A percentile compares a stretch with the other conserved stretches of the same genome.
phyloP scores from a whole-genome alignment of 1,140 invertebrate species.

The Heterodera carotae region DNA sequence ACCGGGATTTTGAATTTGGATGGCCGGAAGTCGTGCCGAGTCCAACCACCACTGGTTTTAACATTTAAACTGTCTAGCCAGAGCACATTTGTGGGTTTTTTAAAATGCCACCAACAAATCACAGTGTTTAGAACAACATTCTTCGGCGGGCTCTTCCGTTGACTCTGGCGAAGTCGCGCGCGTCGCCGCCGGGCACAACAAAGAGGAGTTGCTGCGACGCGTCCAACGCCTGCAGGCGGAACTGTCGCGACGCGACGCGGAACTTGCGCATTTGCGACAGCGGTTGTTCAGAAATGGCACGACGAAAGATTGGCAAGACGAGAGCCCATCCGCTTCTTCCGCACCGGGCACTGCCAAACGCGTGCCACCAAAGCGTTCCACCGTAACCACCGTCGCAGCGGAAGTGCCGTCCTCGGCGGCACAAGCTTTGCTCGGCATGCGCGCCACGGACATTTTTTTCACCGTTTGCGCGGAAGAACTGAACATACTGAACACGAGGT shows the following conservation, averaged over 20 bases:
- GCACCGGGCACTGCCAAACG: not conserved
- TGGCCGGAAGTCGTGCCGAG: too few species aligned
- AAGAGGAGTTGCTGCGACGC: constrained; percentile 38
- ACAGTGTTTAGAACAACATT: too few species aligned
- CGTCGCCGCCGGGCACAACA: not conserved
- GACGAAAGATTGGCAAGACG: too few species aligned
- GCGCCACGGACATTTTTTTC: constrained; percentile 40
- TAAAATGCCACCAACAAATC: too few species aligned
- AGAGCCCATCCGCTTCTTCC: too few species aligned
- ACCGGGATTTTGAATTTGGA: too few species aligned
- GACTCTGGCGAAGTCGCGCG: not conserved
- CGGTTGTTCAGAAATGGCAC: too few species aligned
- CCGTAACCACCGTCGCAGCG: too few species aligned
- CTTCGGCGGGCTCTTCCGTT: constrained; percentile 7
- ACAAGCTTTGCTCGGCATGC: constrained; percentile 12
- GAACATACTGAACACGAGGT: constrained; percentile 33
- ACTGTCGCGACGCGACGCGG: constrained; percentile 36
- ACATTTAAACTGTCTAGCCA: too few species aligned
- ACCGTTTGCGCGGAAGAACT: constrained; percentile 34
- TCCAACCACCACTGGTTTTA: too few species aligned
- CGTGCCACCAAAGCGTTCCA: not conserved
- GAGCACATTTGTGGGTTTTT: too few species aligned
- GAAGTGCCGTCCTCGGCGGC: not conserved
- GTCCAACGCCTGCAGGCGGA: constrained; percentile 42
- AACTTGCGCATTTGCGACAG: constrained; percentile 28